Base-by-base conservation (phyloP, 2,113 vertebrate species). In the Ranitomeya variabilis region DNA sequence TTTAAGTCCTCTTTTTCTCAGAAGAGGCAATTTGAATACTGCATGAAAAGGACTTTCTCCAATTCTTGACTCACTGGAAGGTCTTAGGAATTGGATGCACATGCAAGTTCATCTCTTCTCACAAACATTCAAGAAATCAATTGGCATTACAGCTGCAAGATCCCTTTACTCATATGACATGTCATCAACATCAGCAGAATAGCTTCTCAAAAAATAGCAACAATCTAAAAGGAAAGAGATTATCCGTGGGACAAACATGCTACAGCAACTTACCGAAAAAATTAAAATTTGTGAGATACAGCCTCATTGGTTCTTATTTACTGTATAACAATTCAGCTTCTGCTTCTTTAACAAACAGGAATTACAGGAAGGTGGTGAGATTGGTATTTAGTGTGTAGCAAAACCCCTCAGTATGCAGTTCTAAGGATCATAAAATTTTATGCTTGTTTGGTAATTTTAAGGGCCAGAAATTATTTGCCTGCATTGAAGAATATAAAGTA, bases 401-500 rank as follows among this genome's bases (percentile, higher is more conserved):
- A 45, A 73, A 74, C 31, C 31, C 31, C 45, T 74, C 71, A 13
- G 71, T 45, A 74, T 45, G 31, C 31, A 18, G 7, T 45, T 74
- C 37, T 15, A 74, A 74, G 71, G 37, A 74, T 15, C 37, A 74
- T 74, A 45, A 74, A 7, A 74, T 45, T 7, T 74, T 74, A 74
- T 74, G 14, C 16, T 18, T 51, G 71, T 51, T 37, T 74, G 31
- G 71, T 74, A 45, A 45, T 74, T 73, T 74, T 74, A 74, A 51
- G 71, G 31, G 37, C 37, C 31, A 74, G 71, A 74, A 74, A 74
- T 74, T 21, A 74, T 45, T 74, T 45, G 51, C 77, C 31, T 31
- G 54, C 78, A 9, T n/a, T 80, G 13, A 59, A 80, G n/a, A 59
- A 80, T 23, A 59, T n/a, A 80, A 80, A 80, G 54, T 4, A 80